phyloP scores from a whole-genome alignment of 1,140 invertebrate species.

The Drosophila melanica region DNA sequence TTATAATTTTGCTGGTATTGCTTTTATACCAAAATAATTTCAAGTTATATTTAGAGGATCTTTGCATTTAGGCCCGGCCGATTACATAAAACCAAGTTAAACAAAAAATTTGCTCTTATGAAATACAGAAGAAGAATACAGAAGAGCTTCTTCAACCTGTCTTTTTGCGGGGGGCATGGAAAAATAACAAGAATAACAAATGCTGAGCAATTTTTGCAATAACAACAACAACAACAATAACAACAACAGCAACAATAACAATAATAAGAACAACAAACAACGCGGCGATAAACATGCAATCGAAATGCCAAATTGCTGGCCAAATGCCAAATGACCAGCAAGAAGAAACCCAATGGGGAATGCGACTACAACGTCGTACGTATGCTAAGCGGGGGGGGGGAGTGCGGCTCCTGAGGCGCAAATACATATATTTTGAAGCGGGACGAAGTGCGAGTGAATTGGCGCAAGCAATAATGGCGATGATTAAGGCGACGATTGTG shows the following conservation, averaged over 20 bases:
- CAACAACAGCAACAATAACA: constrained; percentile 34
- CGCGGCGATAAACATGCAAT: constrained; percentile 64
- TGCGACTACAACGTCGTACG: constrained; percentile 1
- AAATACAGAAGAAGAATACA: too few relatives aligned
- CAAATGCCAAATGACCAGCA: constrained; percentile 74
- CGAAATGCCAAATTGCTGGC: constrained; percentile 79
- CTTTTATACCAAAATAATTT: too few relatives aligned
- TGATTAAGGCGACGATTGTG: constrained; percentile 52
- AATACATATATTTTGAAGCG: neutral
- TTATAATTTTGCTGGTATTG: too few relatives aligned
- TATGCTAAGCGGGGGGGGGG: neutral
- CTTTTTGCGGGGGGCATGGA: neutral
- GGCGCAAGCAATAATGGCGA: constrained; percentile 59
- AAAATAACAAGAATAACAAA: constrained; percentile 33
- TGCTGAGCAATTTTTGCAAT: constrained; percentile 43
- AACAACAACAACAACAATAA: constrained; percentile 19
- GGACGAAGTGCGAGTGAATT: neutral
- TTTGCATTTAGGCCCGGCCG: neutral
- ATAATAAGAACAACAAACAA: constrained; percentile 15
- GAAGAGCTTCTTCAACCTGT: constrained; percentile 2
- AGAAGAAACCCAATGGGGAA: constrained; percentile 28
- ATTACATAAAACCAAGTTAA: constrained; percentile 1
- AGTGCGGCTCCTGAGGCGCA: constrained; percentile 10
- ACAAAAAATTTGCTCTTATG: constrained; percentile 8
- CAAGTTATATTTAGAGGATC: neutral